Conservation (phyloP, 2,113 vertebrate species). For the Epinephelus moara region DNA sequence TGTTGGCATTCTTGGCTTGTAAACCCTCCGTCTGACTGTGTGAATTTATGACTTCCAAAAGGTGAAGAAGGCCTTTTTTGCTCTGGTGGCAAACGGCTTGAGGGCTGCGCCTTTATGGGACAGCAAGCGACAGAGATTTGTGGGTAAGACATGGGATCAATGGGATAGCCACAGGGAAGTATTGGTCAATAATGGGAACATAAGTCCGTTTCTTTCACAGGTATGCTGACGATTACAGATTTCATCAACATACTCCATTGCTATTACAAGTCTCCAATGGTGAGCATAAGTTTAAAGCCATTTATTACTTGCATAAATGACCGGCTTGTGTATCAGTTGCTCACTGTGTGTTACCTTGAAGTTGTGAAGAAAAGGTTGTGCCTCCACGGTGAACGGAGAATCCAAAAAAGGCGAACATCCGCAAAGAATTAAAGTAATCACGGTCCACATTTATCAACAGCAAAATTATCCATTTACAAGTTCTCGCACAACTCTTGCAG, state of each 20-base stretch:
- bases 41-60: conserved; percentile 58
- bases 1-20: not conserved
- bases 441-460: no score
- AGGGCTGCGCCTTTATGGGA: conserved; percentile 96
- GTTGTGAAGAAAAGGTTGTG: no score
- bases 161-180: no score
- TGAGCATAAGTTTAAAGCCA: conserved; percentile 75
- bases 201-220: conserved; percentile 70
- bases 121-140: conserved; percentile 92
- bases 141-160: conserved; percentile 87
- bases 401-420: no score
- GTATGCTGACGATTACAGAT: conserved; percentile 99
- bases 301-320: no score
- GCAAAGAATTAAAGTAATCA: no score
- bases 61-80: conserved; percentile 97
- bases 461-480: no score
- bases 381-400: no score
- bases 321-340: no score
- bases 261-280: conserved; percentile 96
- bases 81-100: conserved; percentile 92
- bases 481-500: no score
- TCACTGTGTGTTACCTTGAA: no score
- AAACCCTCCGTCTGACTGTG: not conserved
- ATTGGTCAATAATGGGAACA: not conserved
- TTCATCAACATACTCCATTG: conserved; percentile 98